Evolutionary conservation across 2,888 invertebrate species (phyloP).

Genomic region (Clepsis dumicolana): DNA sequence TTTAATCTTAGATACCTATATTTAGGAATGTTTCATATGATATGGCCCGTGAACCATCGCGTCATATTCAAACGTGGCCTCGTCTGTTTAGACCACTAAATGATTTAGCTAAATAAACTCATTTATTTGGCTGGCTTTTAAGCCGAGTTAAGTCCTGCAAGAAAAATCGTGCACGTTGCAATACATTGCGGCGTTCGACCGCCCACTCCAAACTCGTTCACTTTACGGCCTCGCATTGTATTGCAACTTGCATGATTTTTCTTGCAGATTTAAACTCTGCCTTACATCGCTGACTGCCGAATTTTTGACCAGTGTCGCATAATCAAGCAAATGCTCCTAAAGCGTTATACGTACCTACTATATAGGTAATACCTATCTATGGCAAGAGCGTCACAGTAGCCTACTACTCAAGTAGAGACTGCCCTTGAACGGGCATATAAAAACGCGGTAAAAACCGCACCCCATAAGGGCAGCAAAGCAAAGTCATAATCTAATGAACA

Average conservation of each 20-base stretch:
- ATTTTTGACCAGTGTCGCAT: conserved; percentile 23
- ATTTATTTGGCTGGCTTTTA: conserved; percentile 6
- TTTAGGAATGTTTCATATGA: not conserved
- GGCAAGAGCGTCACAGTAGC: conserved; percentile 12
- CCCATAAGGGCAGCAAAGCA: conserved; percentile 30
- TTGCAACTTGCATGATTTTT: too few relatives aligned
- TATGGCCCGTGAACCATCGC: not conserved
- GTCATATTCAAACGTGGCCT: not conserved
- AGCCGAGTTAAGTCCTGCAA: too few relatives aligned
- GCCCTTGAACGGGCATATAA: conserved; percentile 34
- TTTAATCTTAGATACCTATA: too few relatives aligned
- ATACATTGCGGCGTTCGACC: too few relatives aligned
- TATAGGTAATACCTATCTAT: conserved; percentile 8
- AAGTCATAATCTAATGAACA: conserved; percentile 40
- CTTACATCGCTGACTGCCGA: not conserved
- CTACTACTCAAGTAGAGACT: conserved; percentile 12
- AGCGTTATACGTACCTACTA: not conserved
- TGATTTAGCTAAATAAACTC: conserved; percentile 17
- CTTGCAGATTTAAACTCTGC: too few relatives aligned
- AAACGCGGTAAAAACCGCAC: conserved; percentile 41
- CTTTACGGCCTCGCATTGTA: too few relatives aligned
- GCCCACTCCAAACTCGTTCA: too few relatives aligned
- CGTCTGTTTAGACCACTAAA: not conserved
- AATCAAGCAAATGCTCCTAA: conserved; percentile 2
- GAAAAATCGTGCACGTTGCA: too few relatives aligned